Evolutionary conservation across 1,140 invertebrate species (phyloP).

Genomic region (Achatina immaculata): DNA sequence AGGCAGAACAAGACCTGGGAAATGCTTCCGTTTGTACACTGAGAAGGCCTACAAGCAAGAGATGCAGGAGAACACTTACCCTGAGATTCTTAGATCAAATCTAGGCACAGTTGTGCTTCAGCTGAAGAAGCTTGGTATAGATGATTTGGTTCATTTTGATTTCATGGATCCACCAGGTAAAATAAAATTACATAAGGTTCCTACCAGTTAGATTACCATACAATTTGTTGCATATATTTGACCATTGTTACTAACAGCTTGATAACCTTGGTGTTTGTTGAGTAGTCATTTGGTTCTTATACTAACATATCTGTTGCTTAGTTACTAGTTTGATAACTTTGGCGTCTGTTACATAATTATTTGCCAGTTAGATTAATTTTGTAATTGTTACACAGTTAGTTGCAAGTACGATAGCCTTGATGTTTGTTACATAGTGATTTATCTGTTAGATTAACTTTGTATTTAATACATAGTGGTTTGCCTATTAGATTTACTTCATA

Average conservation of each 20-base stretch:
- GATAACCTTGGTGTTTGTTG: not conserved
- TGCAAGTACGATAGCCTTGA: too few species aligned
- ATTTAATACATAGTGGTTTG: too few species aligned
- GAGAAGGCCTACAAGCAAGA: constrained; percentile 99
- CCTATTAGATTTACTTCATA: too few species aligned
- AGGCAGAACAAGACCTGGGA: constrained; percentile 95
- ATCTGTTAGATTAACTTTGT: too few species aligned
- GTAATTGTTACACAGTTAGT: too few species aligned
- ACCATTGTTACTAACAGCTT: too few species aligned
- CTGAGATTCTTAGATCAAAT: constrained; percentile 97
- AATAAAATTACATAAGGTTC: not conserved
- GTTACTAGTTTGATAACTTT: too few species aligned
- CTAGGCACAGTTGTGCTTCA: constrained; percentile 97
- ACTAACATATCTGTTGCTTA: not conserved
- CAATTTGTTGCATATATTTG: too few species aligned
- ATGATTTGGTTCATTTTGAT: constrained; percentile 99
- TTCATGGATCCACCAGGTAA: constrained; percentile 98
- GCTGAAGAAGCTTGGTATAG: constrained; percentile 98
- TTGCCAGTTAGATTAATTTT: too few species aligned
- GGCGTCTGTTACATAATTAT: too few species aligned
- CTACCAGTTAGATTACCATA: too few species aligned
- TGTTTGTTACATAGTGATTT: too few species aligned
- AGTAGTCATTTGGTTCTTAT: not conserved
- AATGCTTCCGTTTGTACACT: constrained; percentile 98
- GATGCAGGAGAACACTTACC: constrained; percentile 99